These are phyloP conservation scores for Bubalus kerabau DNA, from an alignment of 2,113 vertebrate species.

Conservation along the genomic window DNA sequence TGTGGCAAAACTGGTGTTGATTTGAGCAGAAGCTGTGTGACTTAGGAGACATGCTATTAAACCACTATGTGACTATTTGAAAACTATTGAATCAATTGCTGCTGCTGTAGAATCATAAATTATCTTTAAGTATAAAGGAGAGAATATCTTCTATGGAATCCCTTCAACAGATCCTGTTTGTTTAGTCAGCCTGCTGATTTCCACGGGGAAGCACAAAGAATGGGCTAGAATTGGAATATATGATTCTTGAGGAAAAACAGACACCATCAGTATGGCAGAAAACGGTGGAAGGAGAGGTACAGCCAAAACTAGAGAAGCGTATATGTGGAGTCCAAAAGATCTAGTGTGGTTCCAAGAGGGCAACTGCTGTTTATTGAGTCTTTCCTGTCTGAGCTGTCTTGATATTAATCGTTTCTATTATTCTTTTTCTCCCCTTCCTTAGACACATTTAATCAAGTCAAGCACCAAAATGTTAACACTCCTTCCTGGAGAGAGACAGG, in stretches of 20 bases:
- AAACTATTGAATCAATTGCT: neutral
- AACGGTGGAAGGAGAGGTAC: neutral
- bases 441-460: slow-evolving; percentile 55
- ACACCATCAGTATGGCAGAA: neutral
- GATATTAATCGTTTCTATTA: neutral
- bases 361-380: neutral
- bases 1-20: neutral
- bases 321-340: neutral
- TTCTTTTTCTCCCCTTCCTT: neutral
- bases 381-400: neutral
- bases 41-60: neutral
- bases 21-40: neutral
- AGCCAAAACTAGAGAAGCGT: neutral
- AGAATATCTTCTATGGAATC: neutral
- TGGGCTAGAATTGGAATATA: neutral
- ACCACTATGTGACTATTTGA: neutral
- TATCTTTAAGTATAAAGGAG: neutral
- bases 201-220: neutral
- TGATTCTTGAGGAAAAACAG: slow-evolving; percentile 11
- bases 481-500: slow-evolving; percentile 10
- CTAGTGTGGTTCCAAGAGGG: neutral
- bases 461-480: neutral
- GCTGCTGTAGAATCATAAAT: neutral
- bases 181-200: neutral
- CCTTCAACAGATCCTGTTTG: neutral